phyloP scores from a whole-genome alignment of 1,140 invertebrate species.

The Acyrthosiphon pisum region DNA sequence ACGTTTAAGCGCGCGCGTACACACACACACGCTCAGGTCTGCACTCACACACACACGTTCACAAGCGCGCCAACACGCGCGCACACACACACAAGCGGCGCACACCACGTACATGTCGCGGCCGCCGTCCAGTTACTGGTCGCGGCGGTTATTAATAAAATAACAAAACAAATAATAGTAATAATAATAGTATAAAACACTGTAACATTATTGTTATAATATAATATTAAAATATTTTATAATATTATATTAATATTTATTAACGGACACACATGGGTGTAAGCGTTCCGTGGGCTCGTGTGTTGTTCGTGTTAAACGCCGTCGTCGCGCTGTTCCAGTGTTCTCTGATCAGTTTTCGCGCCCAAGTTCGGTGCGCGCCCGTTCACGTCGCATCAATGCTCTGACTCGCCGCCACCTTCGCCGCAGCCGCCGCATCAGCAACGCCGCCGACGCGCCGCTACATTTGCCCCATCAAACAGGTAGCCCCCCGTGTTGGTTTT shows the following conservation, averaged over 20 bases:
- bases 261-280: neutral
- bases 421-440: neutral
- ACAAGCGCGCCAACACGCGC: neutral
- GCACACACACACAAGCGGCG: neutral
- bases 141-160: constrained; percentile 38
- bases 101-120: constrained; percentile 38
- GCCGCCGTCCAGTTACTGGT: constrained; percentile 39
- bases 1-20: neutral
- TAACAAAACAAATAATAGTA: constrained; percentile 17
- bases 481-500: constrained; percentile 12
- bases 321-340: neutral
- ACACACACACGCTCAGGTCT: neutral
- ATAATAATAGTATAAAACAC: neutral
- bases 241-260: neutral
- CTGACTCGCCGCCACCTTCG: neutral
- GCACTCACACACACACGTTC: neutral
- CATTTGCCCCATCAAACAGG: constrained; percentile 50
- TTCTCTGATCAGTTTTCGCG: constrained; percentile 25
- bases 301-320: neutral
- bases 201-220: neutral
- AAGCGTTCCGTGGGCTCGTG: neutral
- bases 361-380: neutral
- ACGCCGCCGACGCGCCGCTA: neutral
- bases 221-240: neutral
- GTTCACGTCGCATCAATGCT: neutral